Conservation (phyloP, 2,888 invertebrate genomes). For the Spodoptera exigua region DNA sequence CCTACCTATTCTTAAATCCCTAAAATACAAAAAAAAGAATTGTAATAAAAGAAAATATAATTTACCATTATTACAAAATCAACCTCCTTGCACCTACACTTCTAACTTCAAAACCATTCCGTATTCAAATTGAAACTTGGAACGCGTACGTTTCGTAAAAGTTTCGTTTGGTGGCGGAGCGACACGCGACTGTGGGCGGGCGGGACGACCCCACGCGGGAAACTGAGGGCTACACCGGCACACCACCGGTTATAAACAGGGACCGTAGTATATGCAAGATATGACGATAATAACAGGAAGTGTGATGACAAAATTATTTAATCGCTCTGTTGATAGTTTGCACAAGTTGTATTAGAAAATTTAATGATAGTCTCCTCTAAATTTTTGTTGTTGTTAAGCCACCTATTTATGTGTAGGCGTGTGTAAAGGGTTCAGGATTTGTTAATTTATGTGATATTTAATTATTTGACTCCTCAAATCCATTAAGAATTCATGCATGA, state of each 20-base stretch:
- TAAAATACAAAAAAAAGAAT: neutral
- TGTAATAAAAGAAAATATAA: constrained; percentile 3
- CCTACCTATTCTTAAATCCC: no score
- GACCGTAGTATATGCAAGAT: constrained; percentile 43
- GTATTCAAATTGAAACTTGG: constrained; percentile 31
- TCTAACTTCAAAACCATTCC: constrained; percentile 45
- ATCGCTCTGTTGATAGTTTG: no score
- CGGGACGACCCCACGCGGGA: constrained; percentile 71
- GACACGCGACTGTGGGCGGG: constrained; percentile 55
- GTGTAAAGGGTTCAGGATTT: no score
- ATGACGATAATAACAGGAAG: constrained; percentile 1
- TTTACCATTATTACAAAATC: constrained; percentile 43
- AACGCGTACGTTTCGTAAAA: constrained; percentile 46
- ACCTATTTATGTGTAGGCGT: no score
- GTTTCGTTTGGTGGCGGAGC: constrained; percentile 42
- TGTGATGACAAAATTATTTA: neutral
- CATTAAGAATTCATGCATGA: no score
- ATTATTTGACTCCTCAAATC: no score
- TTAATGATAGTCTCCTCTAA: no score
- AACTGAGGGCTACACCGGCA: constrained; percentile 72
- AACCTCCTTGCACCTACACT: constrained; percentile 21
- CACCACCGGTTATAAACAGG: constrained; percentile 74
- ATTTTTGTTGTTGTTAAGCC: no score
- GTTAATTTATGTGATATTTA: no score
- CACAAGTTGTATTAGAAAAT: no score